Base-by-base conservation (phyloP, 2,113 vertebrate genomes). In the Hiodon alosoides region DNA sequence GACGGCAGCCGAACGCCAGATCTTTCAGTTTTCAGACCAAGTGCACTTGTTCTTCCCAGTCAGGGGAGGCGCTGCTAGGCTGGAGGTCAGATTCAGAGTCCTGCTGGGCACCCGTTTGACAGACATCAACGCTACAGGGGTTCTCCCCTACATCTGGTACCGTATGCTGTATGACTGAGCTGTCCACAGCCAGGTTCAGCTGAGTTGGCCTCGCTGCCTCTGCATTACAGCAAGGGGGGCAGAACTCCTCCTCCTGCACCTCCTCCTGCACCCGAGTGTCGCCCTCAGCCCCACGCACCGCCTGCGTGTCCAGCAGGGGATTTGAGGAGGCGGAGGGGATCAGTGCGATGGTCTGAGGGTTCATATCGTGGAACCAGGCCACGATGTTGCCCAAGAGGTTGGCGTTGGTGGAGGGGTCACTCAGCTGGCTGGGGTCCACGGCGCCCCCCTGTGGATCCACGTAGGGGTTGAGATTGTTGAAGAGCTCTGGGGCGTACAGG, bases 291-390 rank as follows among this genome's bases (percentile, higher is more conserved):
- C 50, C 47, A 69, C 47, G 0, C n/a, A 71, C 48, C 4, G 80
- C 75, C 1, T 79, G 75, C 0, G 84, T 77, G 62, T 91, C 91
- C 7, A 85, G 80, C 79, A 89, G 89, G 0, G 84, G 82, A 85
- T 93, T 93, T 0, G 88, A 83, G 76, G 91, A 85, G 67, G 90
- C 90, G n/a, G 95, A 90, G 67, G 95, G 94, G 65, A 96, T 93
- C 81, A 97, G 89, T 79, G 94, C 93, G 78, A 98, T 94, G 72
- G 94, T 96, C 86, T 98, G 97, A 71, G 97, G 96, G 85, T 98
- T 97, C 92, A 98, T 97, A 86, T 99, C 97, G 71, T 98, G 96
- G 87, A 99, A 98, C 96, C 96, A 99, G 74, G 97, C 97, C 96
- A 99, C 97, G 80, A 99, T 98, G 83, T 98, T 98, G 78, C 96